Percentiles rank a stretch among this genome's conserved stretches.
Conservation (phyloP, 2,797 vertebrate species). For the Ctenopoma kingsleyae region DNA sequence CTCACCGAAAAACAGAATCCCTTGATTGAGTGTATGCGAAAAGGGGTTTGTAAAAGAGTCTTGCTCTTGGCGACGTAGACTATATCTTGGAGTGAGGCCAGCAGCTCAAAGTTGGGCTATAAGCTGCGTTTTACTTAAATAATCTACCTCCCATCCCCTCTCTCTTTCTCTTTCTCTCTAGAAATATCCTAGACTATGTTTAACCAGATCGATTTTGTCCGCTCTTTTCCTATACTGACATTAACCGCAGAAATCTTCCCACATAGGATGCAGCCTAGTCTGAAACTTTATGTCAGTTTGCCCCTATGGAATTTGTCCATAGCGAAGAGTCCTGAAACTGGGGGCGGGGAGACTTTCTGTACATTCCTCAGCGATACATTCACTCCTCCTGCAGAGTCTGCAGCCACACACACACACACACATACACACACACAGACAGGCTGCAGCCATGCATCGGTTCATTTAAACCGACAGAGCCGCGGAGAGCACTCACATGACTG, state of each 20-base stretch:
- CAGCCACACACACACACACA: conserved; percentile 18
- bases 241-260: conserved; percentile 55
- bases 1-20: conserved; percentile 78
- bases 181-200: conserved; percentile 58
- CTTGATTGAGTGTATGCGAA: conserved; percentile 61
- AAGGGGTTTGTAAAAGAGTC: conserved; percentile 42
- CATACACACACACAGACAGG: conserved; percentile 2
- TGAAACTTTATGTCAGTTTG: conserved; percentile 76
- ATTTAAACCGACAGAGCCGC: conserved; percentile 59
- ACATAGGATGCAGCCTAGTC: conserved; percentile 62
- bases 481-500: conserved; percentile 43
- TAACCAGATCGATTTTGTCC: conserved; percentile 56
- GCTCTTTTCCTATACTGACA: conserved; percentile 40
- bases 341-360: conserved; percentile 80
- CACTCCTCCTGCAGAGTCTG: conserved; percentile 62
- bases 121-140: conserved; percentile 68
- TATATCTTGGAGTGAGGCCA: conserved; percentile 70
- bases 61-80: conserved; percentile 55
- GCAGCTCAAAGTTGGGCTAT: conserved; percentile 64
- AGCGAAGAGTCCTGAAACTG: conserved; percentile 56
- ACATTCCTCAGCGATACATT: conserved; percentile 83
- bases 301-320: conserved; percentile 81
- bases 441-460: conserved; percentile 66
- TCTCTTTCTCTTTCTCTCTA: conserved; percentile 20
- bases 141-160: conserved; percentile 34